Evolutionary conservation across 1,140 invertebrate genomes (phyloP), one percentile per base, ranked within the genome.

Genomic region (Asbolus verrucosus): DNA sequence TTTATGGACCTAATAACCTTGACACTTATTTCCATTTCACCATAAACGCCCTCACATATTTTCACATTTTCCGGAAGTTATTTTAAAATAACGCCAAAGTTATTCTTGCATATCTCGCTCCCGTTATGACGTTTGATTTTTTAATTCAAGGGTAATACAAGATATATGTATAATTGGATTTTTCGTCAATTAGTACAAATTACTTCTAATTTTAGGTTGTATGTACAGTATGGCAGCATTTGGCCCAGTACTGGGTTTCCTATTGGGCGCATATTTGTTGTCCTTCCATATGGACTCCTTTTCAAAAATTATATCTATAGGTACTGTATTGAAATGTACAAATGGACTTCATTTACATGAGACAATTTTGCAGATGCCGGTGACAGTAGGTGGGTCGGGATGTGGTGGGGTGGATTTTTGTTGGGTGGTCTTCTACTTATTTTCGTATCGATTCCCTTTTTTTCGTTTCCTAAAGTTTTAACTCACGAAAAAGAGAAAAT

Each of bases 371-470:
- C 70, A 92, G 91, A 89, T 85, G 88, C 92, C 4, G 89, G 89
- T 14, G 93, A 94, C 81, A 90, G 91, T 67, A 86, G 91, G 41
- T 96, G 94, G 93, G 91, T 97, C 13, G 95, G 95, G 14, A 94
- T 95, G 86, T 97, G 95, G 95, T 97, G 95, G 95, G 91, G 95
- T 13, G 94, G 94, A 9, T 97, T 96, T 79, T 79, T 96, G 1
- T 84, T 96, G 0, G 91, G 92, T 66, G 94, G 93, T 0, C 78
- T 92, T 6, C 83, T 95, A 0, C 86, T 95, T 0, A 88, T 96
- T 24, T 78, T 96, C 15, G 91, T 95, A 9, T 91, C 93, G 1
- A 87, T 96, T 61, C 94, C 94, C 2, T 93, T 97, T 81, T 93
- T 94, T 79, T 91, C 91, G 67, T 96, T 95, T 82, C 94, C 94